Conservation (phyloP, 2,113 vertebrate genomes). For the Pipra filicauda region DNA sequence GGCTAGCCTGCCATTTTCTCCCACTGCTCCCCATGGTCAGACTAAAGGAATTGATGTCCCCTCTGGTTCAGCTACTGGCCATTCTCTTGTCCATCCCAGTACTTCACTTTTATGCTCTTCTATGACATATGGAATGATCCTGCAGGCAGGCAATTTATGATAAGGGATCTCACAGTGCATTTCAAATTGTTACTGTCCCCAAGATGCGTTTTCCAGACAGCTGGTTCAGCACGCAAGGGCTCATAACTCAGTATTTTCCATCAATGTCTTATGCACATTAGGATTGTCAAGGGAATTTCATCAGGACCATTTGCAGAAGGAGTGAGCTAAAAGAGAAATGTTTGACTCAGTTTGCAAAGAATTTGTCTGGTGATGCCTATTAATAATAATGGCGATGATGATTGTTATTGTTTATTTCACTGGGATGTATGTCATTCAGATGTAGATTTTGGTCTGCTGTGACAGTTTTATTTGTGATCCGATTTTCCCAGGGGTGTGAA, state of each 20-base stretch:
- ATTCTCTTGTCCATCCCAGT: not conserved
- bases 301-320: not conserved
- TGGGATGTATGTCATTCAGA: not conserved
- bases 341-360: not conserved
- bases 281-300: not conserved
- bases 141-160: slow-evolving; percentile 5
- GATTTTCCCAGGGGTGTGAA: slow-evolving; percentile 22
- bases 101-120: not conserved
- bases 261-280: not conserved
- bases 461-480: not conserved
- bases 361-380: not conserved
- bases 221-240: not conserved
- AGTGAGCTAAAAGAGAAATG: not conserved
- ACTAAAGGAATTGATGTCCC: not conserved
- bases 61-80: not conserved
- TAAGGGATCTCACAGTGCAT: not conserved
- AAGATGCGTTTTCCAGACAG: slow-evolving; percentile 36
- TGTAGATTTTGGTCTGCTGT: slow-evolving; percentile 22
- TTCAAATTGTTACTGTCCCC: slow-evolving; percentile 29
- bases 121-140: not conserved
- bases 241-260: slow-evolving; percentile 15
- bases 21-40: not conserved
- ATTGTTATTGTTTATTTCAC: slow-evolving; percentile 25
- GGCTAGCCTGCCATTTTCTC: not conserved
- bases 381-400: not conserved